phyloP scores from a whole-genome alignment of 2,797 vertebrate genomes.

The Crocidura indochinensis region DNA sequence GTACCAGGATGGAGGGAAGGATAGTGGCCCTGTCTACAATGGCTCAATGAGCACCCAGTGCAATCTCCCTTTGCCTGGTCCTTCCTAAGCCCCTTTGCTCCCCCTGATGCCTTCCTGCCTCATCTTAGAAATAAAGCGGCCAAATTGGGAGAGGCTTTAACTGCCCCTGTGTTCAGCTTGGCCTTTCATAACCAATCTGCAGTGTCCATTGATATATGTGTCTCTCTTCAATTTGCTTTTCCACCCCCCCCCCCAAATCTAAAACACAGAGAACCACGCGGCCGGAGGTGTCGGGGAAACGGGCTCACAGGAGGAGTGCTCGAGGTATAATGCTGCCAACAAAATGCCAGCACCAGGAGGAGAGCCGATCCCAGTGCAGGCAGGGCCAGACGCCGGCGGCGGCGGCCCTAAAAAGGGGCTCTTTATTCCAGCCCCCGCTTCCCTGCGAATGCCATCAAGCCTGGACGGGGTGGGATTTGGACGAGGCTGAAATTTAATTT shows the following conservation, averaged over 20 bases:
- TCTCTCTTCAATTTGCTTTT: slow-evolving; percentile 80
- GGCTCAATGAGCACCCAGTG: too few species aligned
- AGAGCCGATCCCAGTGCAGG: slow-evolving; percentile 89
- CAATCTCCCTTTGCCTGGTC: too few species aligned
- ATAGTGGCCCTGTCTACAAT: too few species aligned
- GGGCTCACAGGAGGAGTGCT: slow-evolving; percentile 87
- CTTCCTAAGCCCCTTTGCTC: too few species aligned
- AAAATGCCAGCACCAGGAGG: slow-evolving; percentile 90
- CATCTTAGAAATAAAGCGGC: too few species aligned
- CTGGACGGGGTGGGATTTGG: slow-evolving; percentile 82
- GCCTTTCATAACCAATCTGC: slow-evolving; percentile 85
- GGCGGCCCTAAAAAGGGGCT: slow-evolving; percentile 86
- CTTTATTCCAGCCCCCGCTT: slow-evolving; percentile 90
- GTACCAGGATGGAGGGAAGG: too few species aligned
- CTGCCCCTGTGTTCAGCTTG: slow-evolving; percentile 81
- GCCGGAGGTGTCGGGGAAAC: slow-evolving; percentile 90
- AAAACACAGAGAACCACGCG: slow-evolving; percentile 86
- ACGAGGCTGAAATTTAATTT: slow-evolving; percentile 82
- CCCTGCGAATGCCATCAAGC: slow-evolving; percentile 90
- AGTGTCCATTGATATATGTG: slow-evolving; percentile 80
- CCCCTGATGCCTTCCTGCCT: background rate
- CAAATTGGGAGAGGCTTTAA: slow-evolving; percentile 24
- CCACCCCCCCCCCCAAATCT: slow-evolving; percentile 63
- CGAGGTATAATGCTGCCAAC: slow-evolving; percentile 88
- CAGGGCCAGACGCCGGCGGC: slow-evolving; percentile 87